Conservation (phyloP, 2,113 vertebrate species). For the Peromyscus maniculatus region DNA sequence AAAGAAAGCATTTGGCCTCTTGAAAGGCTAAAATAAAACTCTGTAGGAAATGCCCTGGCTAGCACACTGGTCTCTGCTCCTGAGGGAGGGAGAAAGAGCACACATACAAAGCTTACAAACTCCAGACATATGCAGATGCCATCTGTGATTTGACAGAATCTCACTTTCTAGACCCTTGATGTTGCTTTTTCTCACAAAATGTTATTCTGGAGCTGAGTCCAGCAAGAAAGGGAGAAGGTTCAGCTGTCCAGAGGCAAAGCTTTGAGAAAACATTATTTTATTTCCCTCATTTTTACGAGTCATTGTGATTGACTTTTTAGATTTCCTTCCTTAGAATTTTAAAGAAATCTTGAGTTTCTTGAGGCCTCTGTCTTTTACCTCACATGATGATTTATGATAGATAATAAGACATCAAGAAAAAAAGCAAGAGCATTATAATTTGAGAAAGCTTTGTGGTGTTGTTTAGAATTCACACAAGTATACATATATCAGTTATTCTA, state of each 20-base stretch:
- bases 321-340: constrained; percentile 13
- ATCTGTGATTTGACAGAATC: not conserved
- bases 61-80: not conserved
- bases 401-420: not conserved
- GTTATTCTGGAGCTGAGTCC: not conserved
- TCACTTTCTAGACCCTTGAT: not conserved
- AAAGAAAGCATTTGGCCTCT: not conserved
- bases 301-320: not conserved
- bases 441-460: not conserved
- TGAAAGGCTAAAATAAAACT: not conserved
- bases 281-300: not conserved
- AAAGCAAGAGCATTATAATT: not conserved
- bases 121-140: not conserved
- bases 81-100: not conserved
- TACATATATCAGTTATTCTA: not conserved
- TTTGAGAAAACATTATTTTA: not conserved
- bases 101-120: not conserved
- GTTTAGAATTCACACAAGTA: not conserved
- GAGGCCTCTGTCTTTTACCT: not conserved
- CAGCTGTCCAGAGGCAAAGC: not conserved
- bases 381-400: not conserved
- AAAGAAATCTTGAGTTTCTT: not conserved
- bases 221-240: not conserved
- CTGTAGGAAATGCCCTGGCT: not conserved
- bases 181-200: not conserved